Percentiles rank a stretch among this genome's conserved stretches.
phyloP scores from a whole-genome alignment of 1,140 invertebrate genomes.

The Ips typographus region DNA sequence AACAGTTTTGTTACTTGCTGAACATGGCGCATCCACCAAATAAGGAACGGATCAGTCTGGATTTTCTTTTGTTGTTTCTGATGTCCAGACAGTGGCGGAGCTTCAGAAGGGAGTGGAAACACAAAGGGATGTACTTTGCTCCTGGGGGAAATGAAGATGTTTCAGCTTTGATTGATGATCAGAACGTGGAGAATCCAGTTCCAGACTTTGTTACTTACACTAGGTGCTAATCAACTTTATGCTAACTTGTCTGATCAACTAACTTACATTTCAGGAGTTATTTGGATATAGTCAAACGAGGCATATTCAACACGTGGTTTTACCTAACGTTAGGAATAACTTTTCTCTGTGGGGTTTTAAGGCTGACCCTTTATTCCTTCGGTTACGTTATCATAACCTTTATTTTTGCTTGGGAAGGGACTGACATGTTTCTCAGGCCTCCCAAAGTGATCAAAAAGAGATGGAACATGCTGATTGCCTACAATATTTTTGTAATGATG shows the following conservation, averaged over 20 bases:
- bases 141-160: conserved; percentile 23
- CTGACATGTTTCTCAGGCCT: conserved; percentile 19
- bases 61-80: conserved; percentile 18
- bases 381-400: conserved; percentile 23
- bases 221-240: conserved; percentile 3
- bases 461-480: conserved; percentile 28
- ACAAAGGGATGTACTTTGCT: neutral
- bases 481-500: conserved; percentile 26
- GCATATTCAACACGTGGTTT: conserved; percentile 17
- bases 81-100: conserved; percentile 18
- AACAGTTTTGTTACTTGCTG: conserved; percentile 20
- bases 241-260: neutral
- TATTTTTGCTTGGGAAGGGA: conserved; percentile 22
- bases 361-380: conserved; percentile 20
- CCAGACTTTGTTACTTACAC: conserved; percentile 29
- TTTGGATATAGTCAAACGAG: conserved; percentile 21
- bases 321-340: conserved; percentile 13
- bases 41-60: conserved; percentile 7
- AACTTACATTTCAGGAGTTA: conserved; percentile 19
- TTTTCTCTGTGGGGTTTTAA: conserved; percentile 21
- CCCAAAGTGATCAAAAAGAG: conserved; percentile 13
- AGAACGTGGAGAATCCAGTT: conserved; percentile 19
- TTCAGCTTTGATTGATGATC: conserved; percentile 11
- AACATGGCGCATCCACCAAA: conserved; percentile 29
- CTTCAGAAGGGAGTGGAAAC: conserved; percentile 11